phyloP scores from a whole-genome alignment of 2,888 invertebrate species.

The Hylaea fasciaria region DNA sequence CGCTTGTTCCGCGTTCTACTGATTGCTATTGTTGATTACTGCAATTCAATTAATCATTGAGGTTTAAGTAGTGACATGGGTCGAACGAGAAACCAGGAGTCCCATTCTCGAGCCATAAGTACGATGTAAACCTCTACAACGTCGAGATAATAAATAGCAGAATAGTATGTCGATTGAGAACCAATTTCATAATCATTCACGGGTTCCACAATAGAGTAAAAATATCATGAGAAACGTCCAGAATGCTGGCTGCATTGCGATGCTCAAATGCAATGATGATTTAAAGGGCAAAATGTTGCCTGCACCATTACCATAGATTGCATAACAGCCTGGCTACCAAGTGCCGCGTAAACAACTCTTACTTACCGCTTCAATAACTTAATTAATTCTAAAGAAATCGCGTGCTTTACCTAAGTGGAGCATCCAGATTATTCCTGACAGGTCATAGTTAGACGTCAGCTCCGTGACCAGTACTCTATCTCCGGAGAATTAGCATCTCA shows the following conservation, averaged over 20 bases:
- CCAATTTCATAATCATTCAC: too few relatives aligned
- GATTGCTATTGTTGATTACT: conserved; percentile 39
- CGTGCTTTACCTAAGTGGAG: background rate
- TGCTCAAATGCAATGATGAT: too few relatives aligned
- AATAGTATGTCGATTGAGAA: too few relatives aligned
- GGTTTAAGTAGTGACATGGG: conserved; percentile 6
- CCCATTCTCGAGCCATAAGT: background rate
- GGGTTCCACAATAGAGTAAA: too few relatives aligned
- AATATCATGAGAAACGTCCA: too few relatives aligned
- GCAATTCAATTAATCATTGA: conserved; percentile 21
- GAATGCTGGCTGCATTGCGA: too few relatives aligned
- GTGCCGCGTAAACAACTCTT: too few relatives aligned
- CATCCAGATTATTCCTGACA: conserved; percentile 11
- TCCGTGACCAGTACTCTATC: conserved; percentile 22
- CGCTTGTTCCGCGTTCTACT: conserved; percentile 42
- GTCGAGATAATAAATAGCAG: too few relatives aligned
- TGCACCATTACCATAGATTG: too few relatives aligned
- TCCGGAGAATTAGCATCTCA: conserved; percentile 8
- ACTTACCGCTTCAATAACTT: background rate
- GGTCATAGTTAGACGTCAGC: conserved; percentile 20
- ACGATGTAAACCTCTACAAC: background rate
- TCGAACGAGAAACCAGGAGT: background rate
- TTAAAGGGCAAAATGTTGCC: too few relatives aligned
- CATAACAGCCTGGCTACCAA: too few relatives aligned
- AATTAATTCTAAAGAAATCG: conserved; percentile 1